Evolutionary conservation across 2,797 vertebrate genomes (phyloP).

Genomic region (Morus bassanus): DNA sequence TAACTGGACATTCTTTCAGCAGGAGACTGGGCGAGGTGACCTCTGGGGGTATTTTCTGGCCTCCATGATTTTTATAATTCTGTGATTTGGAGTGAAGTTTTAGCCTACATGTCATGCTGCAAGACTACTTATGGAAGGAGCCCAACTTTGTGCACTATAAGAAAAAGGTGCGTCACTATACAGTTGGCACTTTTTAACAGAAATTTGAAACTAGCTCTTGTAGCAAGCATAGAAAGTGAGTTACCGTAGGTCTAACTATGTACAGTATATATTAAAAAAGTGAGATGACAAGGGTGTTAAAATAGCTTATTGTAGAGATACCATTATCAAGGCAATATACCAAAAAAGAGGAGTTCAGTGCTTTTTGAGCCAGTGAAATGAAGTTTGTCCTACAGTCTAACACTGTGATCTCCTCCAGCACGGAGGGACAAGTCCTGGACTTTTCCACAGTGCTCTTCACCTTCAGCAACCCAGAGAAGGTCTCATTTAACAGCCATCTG

Average conservation of each 20-base stretch:
- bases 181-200: neutral
- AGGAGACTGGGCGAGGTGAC: neutral
- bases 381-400: neutral
- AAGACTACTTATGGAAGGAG: too few species aligned
- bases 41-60: neutral
- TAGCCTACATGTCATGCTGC: neutral
- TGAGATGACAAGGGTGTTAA: neutral
- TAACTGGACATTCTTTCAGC: neutral
- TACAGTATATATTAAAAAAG: neutral
- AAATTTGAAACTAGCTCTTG: neutral
- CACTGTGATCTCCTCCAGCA: neutral
- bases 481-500: neutral
- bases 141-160: fast-evolving
- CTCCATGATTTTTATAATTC: neutral
- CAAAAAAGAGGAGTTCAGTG: neutral
- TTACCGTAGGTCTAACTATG: neutral
- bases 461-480: neutral
- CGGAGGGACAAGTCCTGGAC: neutral
- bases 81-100: neutral
- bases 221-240: neutral
- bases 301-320: neutral
- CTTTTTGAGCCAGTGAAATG: neutral
- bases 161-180: neutral
- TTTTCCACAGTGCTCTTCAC: neutral
- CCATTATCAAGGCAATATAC: neutral